Conservation (phyloP, 2,888 invertebrate species). For the Rhingia campestris region DNA sequence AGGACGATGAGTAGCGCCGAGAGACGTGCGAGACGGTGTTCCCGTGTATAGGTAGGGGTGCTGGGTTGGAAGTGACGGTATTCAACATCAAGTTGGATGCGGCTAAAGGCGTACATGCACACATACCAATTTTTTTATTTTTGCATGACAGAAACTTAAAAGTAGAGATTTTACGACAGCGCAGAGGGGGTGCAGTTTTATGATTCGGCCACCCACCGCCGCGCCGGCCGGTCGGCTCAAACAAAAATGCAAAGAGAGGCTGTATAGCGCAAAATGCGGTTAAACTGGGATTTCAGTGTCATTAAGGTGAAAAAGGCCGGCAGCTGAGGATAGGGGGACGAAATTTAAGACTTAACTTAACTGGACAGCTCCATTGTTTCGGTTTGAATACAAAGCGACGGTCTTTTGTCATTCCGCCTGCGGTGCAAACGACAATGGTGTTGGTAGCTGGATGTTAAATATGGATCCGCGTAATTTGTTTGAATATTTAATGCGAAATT, state of each 20-base stretch:
- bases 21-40: background rate
- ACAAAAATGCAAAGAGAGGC: slow-evolving; percentile 14
- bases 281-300: slow-evolving; percentile 55
- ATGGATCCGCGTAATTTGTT: slow-evolving; percentile 44
- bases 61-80: slow-evolving; percentile 22
- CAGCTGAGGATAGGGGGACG: background rate
- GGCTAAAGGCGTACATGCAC: slow-evolving; percentile 35
- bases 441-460: slow-evolving; percentile 32
- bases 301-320: slow-evolving; percentile 45
- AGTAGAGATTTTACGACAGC: slow-evolving; percentile 38
- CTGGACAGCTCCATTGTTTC: slow-evolving; percentile 52
- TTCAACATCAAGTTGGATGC: slow-evolving; percentile 53
- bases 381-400: slow-evolving; percentile 36
- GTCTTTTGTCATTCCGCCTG: slow-evolving; percentile 23
- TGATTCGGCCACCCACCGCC: slow-evolving; percentile 9
- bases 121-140: slow-evolving; percentile 15
- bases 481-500: slow-evolving; percentile 29
- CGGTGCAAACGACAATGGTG: slow-evolving; percentile 19
- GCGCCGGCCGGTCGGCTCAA: background rate
- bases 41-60: slow-evolving; percentile 5
- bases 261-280: slow-evolving; percentile 43
- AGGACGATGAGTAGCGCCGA: background rate
- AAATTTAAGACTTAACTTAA: slow-evolving; percentile 52
- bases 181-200: slow-evolving; percentile 2
- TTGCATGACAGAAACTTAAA: slow-evolving; percentile 39